Evolutionary conservation across 2,113 vertebrate species (phyloP), one percentile per base, ranked within the genome.

Genomic region (Desmodus rotundus): DNA sequence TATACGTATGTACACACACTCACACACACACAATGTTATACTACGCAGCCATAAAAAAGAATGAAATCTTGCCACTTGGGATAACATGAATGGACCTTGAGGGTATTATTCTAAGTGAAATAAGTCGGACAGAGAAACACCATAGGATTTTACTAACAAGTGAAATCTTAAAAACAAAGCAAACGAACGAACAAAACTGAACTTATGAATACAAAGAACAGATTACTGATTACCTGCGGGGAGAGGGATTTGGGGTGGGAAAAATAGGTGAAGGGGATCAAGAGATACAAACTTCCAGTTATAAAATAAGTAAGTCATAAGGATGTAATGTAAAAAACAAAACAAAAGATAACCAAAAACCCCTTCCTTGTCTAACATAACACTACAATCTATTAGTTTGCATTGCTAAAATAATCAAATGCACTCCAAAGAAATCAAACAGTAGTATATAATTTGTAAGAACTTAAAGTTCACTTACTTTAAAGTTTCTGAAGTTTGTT

Each of bases 341-440:
- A 6, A 41, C 19, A 22, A 77, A 50, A 77, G 6, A 45, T 41
- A 72, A 72, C 65, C 41, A 50, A 50, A 33, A 76, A 50, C 4
- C 15, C 26, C 41, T n/a, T 78, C 38, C 7, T 89, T 85, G 89
- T 68, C 73, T 93, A 94, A 67, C 3, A 33, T 89, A 85, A 63
- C 4, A 47, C 31, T 78, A 61, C 13, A 54, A 24, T 36, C 45
- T 72, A 83, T 28, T 56, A 77, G 31, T 58, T 77, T 82, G 6
- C 12, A 78, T 20, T 92, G 95, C 67, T 43, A 65, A 83, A 95
- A 85, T 38, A 87, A 94, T 61, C 67, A 93, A 95, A 92, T 38
- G n/a, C 0, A 89, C 38, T 72, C 16, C 45, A 73, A 95, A 88
- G 36, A 90, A 96, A 87, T 1, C 43, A 83, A 94, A 81, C 24